Evolutionary conservation across 2,888 invertebrate species (phyloP).

Genomic region (Xanthia icteritia): DNA sequence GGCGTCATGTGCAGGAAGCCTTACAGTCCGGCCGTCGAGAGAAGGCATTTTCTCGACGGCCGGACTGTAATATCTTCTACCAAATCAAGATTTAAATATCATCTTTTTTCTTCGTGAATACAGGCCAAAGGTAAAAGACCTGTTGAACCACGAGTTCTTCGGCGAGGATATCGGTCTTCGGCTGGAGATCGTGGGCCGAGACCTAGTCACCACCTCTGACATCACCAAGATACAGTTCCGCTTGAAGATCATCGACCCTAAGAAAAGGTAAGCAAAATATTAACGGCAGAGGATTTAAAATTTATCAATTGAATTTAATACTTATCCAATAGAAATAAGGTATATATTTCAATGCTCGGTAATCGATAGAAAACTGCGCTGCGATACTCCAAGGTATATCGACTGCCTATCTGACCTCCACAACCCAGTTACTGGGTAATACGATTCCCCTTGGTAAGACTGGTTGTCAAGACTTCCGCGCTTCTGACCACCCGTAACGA

Average conservation of each 20-base stretch:
- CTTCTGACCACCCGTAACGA: too few relatives aligned
- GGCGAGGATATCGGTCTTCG: slow-evolving; percentile 96
- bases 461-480: too few relatives aligned
- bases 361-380: too few relatives aligned
- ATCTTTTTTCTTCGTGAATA: neutral
- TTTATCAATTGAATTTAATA: too few relatives aligned
- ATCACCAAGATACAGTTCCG: slow-evolving; percentile 96
- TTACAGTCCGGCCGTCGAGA: too few relatives aligned
- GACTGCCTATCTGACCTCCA: too few relatives aligned
- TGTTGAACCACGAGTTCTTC: slow-evolving; percentile 98
- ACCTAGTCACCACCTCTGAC: slow-evolving; percentile 92
- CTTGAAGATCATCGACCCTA: slow-evolving; percentile 98
- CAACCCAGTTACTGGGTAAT: too few relatives aligned
- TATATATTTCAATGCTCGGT: too few relatives aligned
- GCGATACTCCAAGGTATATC: too few relatives aligned
- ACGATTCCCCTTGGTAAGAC: too few relatives aligned
- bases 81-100: neutral
- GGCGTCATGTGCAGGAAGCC: too few relatives aligned
- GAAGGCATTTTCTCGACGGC: neutral
- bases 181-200: slow-evolving; percentile 91
- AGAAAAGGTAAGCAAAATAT: slow-evolving; percentile 92
- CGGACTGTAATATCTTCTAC: neutral
- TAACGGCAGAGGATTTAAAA: neutral
- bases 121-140: slow-evolving; percentile 97
- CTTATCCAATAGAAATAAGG: too few relatives aligned